A percentile compares a stretch with the other conserved stretches of the same genome.
These are phyloP conservation scores for Araneus ventricosus DNA, from an alignment of 1,140 invertebrate species.

Conservation along the genomic window DNA sequence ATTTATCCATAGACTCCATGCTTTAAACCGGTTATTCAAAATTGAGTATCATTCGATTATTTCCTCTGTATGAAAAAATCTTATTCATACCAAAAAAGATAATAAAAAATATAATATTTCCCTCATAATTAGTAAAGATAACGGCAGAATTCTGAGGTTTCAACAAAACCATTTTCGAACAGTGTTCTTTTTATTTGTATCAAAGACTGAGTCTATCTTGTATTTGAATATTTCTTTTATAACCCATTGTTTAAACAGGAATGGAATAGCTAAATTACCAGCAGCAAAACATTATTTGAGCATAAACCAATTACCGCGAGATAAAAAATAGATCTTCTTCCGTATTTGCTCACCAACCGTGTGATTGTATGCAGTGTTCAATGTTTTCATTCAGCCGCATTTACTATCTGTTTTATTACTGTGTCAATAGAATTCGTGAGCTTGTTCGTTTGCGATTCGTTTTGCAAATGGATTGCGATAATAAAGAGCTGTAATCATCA, in stretches of 20 bases:
- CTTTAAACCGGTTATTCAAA: no score
- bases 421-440: constrained; percentile 7
- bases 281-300: constrained; percentile 3
- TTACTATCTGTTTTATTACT: constrained; percentile 31
- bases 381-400: constrained; percentile 5
- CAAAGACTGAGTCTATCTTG: neutral
- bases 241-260: neutral
- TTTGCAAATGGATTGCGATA: constrained; percentile 21
- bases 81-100: neutral
- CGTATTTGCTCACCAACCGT: neutral
- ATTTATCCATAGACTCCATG: no score
- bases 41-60: no score
- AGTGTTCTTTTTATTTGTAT: neutral
- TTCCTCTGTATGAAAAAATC: neutral
- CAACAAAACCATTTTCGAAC: neutral
- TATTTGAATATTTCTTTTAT: neutral
- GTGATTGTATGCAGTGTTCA: neutral
- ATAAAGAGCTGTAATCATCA: neutral
- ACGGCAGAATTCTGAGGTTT: neutral
- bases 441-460: neutral
- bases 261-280: constrained; percentile 11
- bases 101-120: neutral
- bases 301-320: constrained; percentile 2
- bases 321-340: neutral
- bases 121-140: neutral